Evolutionary conservation across 1,140 invertebrate species (phyloP), one percentile per base, ranked within the genome.

Genomic region (Parapsyche elsis): DNA sequence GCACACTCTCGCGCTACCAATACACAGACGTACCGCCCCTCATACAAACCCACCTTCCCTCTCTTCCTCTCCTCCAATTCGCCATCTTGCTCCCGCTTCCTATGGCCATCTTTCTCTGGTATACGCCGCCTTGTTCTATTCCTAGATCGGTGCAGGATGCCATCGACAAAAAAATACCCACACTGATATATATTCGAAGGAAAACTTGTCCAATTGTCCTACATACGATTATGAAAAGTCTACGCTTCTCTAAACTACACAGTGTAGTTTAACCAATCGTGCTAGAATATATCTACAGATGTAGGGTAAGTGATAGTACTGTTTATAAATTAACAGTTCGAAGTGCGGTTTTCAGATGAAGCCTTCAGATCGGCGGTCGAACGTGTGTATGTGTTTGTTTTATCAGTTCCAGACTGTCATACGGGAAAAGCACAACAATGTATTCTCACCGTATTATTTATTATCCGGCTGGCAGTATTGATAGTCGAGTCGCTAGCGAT

Each of bases 1-100:
- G 81, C 78, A 82, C 81, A 76, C 75, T 78, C 76, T 61, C 64
- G 45, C 59, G 71, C 76, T 78, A 45, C 75, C 59, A 45, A 76
- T 59, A 61, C 78, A 38, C 14, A 9, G 38, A 23, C 44, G n/a
- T 21, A 38, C 45, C 70, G 24, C 73, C 73, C 45, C 49, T 57
- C 46, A 16, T 19, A 24, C 70, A 71, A 45, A 0, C 9, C 70
- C 24, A 5, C n/a, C 30, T 45, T 44, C 7, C 7, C 70, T 16
- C 10, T 26, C 14, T 44, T 26, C 26, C 38, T 23, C 24, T 10
- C 24, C 61, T 23, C 19, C 49, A 53, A 53, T 16, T 16, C 49
- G 16, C 49, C 49, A 53, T 53, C 49, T 14, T 53, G 49, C 49
- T 14, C 16, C 49, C 10, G 12, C 16, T 53, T 53, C 49, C 12